These are phyloP conservation scores for Dasypolia templi DNA, from an alignment of 2,888 invertebrate species.

Conservation along the genomic window DNA sequence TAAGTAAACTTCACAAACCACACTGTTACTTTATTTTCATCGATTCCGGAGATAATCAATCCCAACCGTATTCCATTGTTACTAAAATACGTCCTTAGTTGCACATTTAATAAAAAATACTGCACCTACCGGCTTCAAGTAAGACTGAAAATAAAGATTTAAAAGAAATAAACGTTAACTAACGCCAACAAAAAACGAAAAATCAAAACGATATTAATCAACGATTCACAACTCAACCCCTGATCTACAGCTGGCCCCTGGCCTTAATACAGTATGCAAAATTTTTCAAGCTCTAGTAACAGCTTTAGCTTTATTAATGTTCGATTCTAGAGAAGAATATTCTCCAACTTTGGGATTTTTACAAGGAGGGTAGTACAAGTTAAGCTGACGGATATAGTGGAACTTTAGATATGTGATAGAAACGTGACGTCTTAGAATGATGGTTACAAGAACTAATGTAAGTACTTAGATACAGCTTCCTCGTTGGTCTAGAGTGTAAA, in stretches of 20 bases:
- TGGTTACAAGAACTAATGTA: constrained; percentile 1
- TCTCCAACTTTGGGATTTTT: constrained; percentile 51
- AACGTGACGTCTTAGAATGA: constrained; percentile 52
- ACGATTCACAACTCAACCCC: constrained; percentile 26
- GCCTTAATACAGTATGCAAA: constrained; percentile 62
- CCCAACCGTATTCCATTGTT: neutral
- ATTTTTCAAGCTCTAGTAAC: constrained; percentile 65
- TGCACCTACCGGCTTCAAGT: no score
- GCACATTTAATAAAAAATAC: neutral
- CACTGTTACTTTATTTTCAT: neutral
- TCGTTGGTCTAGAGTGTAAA: neutral
- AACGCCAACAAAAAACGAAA: constrained; percentile 18
- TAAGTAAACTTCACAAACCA: neutral
- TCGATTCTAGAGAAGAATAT: constrained; percentile 62
- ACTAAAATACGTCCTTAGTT: neutral
- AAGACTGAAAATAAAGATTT: constrained; percentile 1
- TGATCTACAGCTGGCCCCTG: no score
- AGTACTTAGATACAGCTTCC: neutral
- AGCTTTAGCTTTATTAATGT: constrained; percentile 66
- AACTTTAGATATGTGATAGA: constrained; percentile 55
- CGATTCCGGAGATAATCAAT: neutral
- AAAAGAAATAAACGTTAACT: constrained; percentile 21
- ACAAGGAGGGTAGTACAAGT: constrained; percentile 40
- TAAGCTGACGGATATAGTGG: constrained; percentile 61
- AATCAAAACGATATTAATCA: constrained; percentile 36